Conservation (phyloP, 2,113 vertebrate genomes). For the Clarias macrocephalus region DNA sequence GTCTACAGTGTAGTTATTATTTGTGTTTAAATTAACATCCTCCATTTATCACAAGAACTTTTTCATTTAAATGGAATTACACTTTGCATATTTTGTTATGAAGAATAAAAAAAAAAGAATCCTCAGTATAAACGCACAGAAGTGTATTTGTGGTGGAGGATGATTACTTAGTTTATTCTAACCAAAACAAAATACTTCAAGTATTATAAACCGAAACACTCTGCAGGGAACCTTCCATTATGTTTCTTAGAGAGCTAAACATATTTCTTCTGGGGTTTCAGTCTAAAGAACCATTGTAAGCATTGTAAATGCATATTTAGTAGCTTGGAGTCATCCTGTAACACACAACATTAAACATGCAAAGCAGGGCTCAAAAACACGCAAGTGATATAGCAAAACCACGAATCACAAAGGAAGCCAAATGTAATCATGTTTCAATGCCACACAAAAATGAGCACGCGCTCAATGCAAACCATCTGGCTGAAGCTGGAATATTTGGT, state of each 20-base stretch:
- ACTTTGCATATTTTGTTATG: not conserved
- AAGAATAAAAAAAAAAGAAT: not conserved
- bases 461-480: conserved; percentile 17
- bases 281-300: not conserved
- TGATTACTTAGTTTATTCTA: not conserved
- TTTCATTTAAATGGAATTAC: not conserved
- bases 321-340: not conserved
- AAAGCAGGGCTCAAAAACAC: not conserved
- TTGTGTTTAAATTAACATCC: not conserved
- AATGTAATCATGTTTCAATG: conserved; percentile 14
- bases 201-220: not conserved
- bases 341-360: not conserved
- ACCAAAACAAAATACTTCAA: not conserved
- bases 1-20: not conserved
- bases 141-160: not conserved
- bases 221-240: not conserved
- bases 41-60: not conserved
- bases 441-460: conserved; percentile 9
- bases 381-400: conserved; percentile 12
- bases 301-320: not conserved
- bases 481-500: not conserved
- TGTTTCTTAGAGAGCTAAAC: not conserved
- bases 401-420: not conserved
- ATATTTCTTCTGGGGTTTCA: not conserved
- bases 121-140: not conserved